Percentiles rank a stretch among this genome's conserved stretches.
Conservation (phyloP, 2,113 vertebrate genomes). For the Ailurus styani region DNA sequence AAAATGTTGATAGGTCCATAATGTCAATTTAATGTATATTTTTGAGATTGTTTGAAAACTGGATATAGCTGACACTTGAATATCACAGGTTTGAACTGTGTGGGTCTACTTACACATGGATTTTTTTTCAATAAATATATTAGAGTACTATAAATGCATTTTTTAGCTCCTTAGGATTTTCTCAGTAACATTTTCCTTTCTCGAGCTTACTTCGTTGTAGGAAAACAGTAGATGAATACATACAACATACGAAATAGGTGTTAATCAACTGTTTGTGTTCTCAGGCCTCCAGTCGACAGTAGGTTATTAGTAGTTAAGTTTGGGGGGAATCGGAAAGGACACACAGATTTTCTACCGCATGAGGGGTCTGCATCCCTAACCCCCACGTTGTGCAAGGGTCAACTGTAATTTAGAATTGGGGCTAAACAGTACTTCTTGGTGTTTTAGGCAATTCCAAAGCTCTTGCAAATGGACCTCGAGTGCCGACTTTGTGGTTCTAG, state of each 20-base stretch:
- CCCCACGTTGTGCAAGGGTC: neutral
- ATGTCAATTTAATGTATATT: neutral
- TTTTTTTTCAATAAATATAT: neutral
- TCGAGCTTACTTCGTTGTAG: neutral
- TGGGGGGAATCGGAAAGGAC: neutral
- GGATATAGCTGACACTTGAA: neutral
- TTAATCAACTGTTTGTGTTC: neutral
- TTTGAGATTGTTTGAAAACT: neutral
- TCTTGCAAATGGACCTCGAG: neutral
- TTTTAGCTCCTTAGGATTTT: neutral
- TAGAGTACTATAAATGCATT: neutral
- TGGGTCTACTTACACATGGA: neutral
- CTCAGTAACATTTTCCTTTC: neutral
- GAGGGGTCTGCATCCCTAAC: neutral
- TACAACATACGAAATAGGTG: neutral
- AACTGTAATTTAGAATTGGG: neutral
- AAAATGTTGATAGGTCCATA: neutral
- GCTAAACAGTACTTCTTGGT: neutral
- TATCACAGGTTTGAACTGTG: neutral
- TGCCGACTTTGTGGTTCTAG: neutral
- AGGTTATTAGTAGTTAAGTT: neutral
- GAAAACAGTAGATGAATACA: neutral
- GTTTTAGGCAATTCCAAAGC: neutral
- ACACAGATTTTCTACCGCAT: neutral
- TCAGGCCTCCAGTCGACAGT: neutral